Evolutionary conservation across 1,140 invertebrate genomes (phyloP), one percentile per base, ranked within the genome.

Genomic region (Drosophila paulistorum): DNA sequence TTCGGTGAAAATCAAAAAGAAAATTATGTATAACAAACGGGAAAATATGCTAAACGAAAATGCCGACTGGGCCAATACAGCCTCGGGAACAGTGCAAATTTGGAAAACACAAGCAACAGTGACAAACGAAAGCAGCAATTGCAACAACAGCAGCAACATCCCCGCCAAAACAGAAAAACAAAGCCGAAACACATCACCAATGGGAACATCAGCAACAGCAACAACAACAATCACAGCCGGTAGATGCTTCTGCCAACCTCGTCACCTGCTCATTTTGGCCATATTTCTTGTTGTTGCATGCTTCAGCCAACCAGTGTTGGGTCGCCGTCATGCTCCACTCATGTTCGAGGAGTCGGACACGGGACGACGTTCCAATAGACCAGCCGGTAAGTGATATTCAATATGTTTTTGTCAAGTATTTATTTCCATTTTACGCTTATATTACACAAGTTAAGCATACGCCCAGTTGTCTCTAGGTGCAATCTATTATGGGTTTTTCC

Each of bases 261-360:
- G 76, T 9, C 82, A 91, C 60, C 74, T 91, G 75, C 74, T 91
- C 59, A 65, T 91, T 60, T 67, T 90, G 55, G 67, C 78, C n/a
- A 51, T 91, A 66, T 62, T 91, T 33, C 54, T 90, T 33, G 55
- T 86, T 33, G 54, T 84, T 14, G 65, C 65, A 11, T 62, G 72
- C 57, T 30, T 71, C 54, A 54, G 58, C 61, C 77, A 74, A 70
- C 55, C 65, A 60, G 86, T 82, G 14, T 75, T 80, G 62, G 90
- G 81, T 55, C 78, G 90, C 48, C 87, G 87, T 63, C 90, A 91
- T 71, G 79, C 90, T 14, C 90, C 90, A 58, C 75, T 91, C 57
- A 74, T 91, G 75, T 74, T 91, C 39, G 90, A 91, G 76, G 90
- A 91, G 73, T 63, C 84, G 58, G 90, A 90, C 42, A 84, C 87